phyloP scores from a whole-genome alignment of 2,797 vertebrate species.

The Picus viridis region DNA sequence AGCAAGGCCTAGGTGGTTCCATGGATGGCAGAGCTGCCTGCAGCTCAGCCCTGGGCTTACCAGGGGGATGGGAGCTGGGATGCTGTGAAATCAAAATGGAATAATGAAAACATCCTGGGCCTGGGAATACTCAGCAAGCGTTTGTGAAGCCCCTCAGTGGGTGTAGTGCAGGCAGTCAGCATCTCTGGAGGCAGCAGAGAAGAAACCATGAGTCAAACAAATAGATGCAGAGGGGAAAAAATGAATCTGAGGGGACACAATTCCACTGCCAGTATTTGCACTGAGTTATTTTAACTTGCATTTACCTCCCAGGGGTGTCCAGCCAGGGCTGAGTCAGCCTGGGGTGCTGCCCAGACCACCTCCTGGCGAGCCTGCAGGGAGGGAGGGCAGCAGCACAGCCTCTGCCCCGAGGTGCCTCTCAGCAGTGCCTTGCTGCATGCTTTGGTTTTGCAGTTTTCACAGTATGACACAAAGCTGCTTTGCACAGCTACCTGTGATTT shows the following conservation, averaged over 20 bases:
- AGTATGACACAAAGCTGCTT: neutral
- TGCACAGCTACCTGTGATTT: too few relatives aligned
- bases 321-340: neutral
- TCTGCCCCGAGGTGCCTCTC: neutral
- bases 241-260: fast-evolving
- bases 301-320: neutral
- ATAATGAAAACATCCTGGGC: too few relatives aligned
- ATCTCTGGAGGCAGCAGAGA: neutral
- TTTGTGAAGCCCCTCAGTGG: fast-evolving
- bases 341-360: neutral
- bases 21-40: too few relatives aligned
- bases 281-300: neutral
- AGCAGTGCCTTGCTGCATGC: neutral
- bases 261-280: neutral
- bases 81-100: too few relatives aligned
- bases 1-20: neutral
- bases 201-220: neutral
- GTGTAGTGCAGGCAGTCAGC: neutral
- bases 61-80: too few relatives aligned
- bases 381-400: neutral
- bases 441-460: neutral
- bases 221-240: neutral
- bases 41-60: too few relatives aligned
- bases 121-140: fast-evolving
- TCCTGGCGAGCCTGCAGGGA: neutral